Conservation (phyloP, 2,113 vertebrate species). For the Crotalus helleri region DNA sequence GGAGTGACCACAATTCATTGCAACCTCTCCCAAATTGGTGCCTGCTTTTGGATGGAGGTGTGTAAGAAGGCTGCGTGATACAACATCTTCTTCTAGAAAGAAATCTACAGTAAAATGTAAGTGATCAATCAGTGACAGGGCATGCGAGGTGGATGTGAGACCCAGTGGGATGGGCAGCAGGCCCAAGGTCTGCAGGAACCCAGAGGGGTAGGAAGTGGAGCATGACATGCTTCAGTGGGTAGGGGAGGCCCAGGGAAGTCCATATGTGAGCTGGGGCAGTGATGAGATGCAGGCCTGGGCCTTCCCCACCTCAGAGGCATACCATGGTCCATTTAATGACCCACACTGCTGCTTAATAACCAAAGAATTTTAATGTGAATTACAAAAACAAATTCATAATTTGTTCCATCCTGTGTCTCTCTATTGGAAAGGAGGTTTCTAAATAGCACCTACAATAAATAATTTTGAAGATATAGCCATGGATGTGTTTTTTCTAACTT, state of each 20-base stretch:
- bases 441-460: background rate
- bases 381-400: background rate
- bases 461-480: background rate
- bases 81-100: too few relatives aligned
- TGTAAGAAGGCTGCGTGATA: too few relatives aligned
- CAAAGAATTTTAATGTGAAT: background rate
- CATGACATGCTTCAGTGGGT: background rate
- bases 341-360: background rate
- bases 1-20: too few relatives aligned
- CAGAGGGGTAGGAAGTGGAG: background rate
- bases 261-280: too few relatives aligned
- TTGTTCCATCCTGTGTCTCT: background rate
- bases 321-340: background rate
- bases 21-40: too few relatives aligned
- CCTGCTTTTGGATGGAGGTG: too few relatives aligned
- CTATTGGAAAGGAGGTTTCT: background rate
- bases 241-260: background rate
- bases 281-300: too few relatives aligned
- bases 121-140: too few relatives aligned
- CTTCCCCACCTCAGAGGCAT: too few relatives aligned
- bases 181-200: background rate
- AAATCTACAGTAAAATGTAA: too few relatives aligned
- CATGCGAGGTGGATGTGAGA: too few relatives aligned
- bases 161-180: background rate
- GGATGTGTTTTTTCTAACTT: background rate